Base-by-base conservation (phyloP, 2,113 vertebrate genomes). In the Menidia beryllina region DNA sequence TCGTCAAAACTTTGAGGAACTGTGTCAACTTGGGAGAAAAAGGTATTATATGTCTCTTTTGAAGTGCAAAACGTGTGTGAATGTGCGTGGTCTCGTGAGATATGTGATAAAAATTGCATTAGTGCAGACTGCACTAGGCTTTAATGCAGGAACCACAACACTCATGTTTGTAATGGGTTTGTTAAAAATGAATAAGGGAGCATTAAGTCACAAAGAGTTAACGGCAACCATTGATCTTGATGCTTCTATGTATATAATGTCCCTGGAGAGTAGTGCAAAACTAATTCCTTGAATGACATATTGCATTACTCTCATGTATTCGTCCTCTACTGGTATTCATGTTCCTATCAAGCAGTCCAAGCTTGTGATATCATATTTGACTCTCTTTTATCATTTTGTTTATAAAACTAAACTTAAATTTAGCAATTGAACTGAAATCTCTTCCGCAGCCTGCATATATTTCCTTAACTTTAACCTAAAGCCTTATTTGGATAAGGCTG, bases 101-200 rank as follows among this genome's bases (percentile, higher is more conserved):
- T 15, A 3, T 34, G 30, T 34, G 1, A 34, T 34, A 34, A 34
- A 34, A 34, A 13, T 9, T 36, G 69, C 36, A 34, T 34, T 10
- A 10, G 7, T 34, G 30, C 30, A 2, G 30, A 34, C 30, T 34
- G 30, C 30, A 34, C 30, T 34, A 34, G 10, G 30, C 30, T 34
- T 34, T 49, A 39, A 38, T 50, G 39, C 20, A 52, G 30, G 10
- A 73, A 61, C 54, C 70, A 80, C 48, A 74, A 79, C 56, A 49
- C 23, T 49, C 65, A n/a, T 75, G 67, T 85, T 77, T 76, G 56
- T 68, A 61, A 59, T 38, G 36, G 51, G 55, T 82, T 72, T 81
- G 88, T 90, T 86, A 87, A 90, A 88, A 79, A 90, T 86, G 77
- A 43, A 86, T 84, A 66, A 57, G 11, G 34, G 47, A 74, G 41